Conservation (phyloP, 2,797 vertebrate genomes). For the Huso huso region DNA sequence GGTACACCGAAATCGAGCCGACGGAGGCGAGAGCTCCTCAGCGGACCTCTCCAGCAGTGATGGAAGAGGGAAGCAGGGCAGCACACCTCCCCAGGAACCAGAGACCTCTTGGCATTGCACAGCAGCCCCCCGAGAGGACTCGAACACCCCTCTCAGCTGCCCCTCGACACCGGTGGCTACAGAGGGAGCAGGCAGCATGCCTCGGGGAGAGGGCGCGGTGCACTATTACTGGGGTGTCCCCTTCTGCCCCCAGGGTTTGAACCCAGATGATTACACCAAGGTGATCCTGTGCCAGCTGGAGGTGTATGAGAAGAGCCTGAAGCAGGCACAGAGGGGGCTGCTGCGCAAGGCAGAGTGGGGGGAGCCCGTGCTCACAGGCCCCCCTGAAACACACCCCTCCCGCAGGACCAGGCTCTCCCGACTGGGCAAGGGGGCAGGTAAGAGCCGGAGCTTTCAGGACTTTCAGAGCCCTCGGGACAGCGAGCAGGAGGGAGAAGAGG, state of each 20-base stretch:
- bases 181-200: conserved; percentile 4
- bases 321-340: conserved; percentile 74
- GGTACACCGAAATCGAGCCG: background rate
- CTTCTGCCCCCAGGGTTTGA: conserved; percentile 82
- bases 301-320: conserved; percentile 85
- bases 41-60: conserved; percentile 18
- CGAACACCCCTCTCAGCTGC: conserved; percentile 27
- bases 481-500: conserved; percentile 23
- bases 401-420: conserved; percentile 6
- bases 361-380: conserved; percentile 59
- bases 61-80: conserved; percentile 35
- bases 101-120: background rate
- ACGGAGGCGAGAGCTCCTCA: background rate
- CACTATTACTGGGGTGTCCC: conserved; percentile 94
- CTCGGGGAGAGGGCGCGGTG: conserved; percentile 46
- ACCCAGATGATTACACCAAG: conserved; percentile 82
- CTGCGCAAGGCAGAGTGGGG: conserved; percentile 79
- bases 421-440: conserved; percentile 32
- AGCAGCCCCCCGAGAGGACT: conserved; percentile 12
- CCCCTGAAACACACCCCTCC: conserved; percentile 2
- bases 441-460: conserved; percentile 35
- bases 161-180: background rate
- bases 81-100: conserved; percentile 14
- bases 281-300: conserved; percentile 90
- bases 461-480: conserved; percentile 27